Evolutionary conservation across 2,113 vertebrate species (phyloP), one percentile per base, ranked within the genome.

Genomic region (Tetrao urogallus): DNA sequence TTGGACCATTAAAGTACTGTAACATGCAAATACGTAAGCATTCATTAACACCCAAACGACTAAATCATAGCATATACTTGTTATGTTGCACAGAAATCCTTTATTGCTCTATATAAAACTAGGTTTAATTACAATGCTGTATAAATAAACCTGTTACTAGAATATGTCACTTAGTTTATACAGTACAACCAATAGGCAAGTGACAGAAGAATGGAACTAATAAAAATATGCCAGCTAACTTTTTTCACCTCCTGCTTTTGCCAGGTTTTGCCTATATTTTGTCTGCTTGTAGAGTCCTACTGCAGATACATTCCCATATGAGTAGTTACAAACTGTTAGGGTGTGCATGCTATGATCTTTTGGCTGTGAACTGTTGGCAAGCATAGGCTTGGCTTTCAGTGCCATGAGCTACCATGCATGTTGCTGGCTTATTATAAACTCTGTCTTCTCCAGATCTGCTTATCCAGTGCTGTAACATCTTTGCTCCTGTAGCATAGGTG

Each of bases 81-180:
- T 80, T 86, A 80, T 36, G 28, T 94, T 95, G 93, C 80, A 92
- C 93, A 97, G 86, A 92, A 95, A 78, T 88, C 69, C 63, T 22
- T 11, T 70, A 40, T 65, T 22, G 13, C 54, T 85, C 24, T 79
- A 12, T 63, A 28, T 89, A 87, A 76, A 92, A 70, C 40, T 28
- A 6, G 6, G 4, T 61, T 85, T 72, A 58, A 85, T 52, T 30
- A 48, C 13, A n/a, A 8, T 66, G 24, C 36, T 66, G 18, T 32
- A 43, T 65, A 76, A 82, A 64, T 76, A 85, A 85, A 43, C 2
- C 10, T 92, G 25, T 54, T 74, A 66, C 43, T 57, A 27, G 24
- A 83, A 72, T 69, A 40, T 9, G 2, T 86, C 74, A 20, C 42
- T 74, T 60, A 45, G n/a, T 82, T 79, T 89, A 56, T 66, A 11